Conservation (phyloP, 2,113 vertebrate species). For the Tinamus guttatus region DNA sequence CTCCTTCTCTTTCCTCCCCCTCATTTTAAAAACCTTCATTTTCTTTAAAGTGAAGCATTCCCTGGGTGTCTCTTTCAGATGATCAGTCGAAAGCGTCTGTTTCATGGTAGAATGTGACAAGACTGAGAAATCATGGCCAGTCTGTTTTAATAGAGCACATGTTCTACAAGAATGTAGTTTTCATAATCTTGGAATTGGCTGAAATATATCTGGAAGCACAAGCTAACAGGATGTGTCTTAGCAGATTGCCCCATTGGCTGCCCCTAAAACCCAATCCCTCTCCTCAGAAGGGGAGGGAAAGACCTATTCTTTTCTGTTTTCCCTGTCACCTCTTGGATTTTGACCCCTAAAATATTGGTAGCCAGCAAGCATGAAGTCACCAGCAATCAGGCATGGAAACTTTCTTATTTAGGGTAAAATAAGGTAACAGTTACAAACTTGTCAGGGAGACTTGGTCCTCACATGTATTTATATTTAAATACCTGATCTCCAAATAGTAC, state of each 20-base stretch:
- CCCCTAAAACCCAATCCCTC: not conserved
- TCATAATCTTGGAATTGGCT: not conserved
- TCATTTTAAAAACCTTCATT: fast-evolving
- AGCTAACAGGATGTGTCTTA: not conserved
- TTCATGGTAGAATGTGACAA: not conserved
- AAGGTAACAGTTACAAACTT: not conserved
- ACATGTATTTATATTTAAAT: not conserved
- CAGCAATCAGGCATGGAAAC: not conserved
- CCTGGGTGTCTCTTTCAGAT: not conserved
- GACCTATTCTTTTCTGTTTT: not conserved
- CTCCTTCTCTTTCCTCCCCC: not conserved
- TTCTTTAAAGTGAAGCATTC: not conserved
- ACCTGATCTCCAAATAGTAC: not conserved
- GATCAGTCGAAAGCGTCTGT: fast-evolving
- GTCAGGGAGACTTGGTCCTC: not conserved
- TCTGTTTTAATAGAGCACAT: not conserved
- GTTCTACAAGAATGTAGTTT: not conserved
- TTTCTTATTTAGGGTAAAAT: not conserved
- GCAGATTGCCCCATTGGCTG: not conserved
- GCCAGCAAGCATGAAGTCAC: not conserved
- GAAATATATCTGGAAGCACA: not conserved
- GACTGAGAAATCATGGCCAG: not conserved
- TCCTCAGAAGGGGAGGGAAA: not conserved
- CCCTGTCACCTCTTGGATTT: not conserved
- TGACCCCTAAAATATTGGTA: not conserved